Percentiles rank a stretch among this genome's conserved stretches.
These are phyloP conservation scores for Styela plicata DNA, from an alignment of 23 tunicate genomes.

Conservation along the genomic window DNA sequence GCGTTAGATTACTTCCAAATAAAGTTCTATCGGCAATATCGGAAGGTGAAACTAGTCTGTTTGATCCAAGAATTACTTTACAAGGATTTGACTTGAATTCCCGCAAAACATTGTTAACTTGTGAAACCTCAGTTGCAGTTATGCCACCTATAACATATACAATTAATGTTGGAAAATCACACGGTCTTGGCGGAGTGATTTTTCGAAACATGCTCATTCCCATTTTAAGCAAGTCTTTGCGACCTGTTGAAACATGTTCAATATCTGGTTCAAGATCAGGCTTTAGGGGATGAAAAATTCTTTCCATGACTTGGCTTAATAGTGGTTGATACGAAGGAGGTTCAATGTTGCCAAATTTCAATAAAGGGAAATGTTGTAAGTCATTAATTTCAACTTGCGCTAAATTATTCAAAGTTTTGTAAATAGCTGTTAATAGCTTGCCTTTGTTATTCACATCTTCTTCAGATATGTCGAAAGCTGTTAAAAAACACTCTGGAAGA, in stretches of 20 bases:
- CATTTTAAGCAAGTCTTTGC: slow-evolving; percentile 42
- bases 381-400: not conserved
- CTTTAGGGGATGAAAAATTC: slow-evolving; percentile 25
- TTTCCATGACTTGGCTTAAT: slow-evolving; percentile 23
- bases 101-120: slow-evolving; percentile 20
- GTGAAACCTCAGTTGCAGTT: slow-evolving; percentile 28
- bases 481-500: slow-evolving; percentile 4
- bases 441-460: not conserved
- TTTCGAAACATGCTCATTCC: slow-evolving; percentile 67
- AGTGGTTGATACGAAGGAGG: slow-evolving; percentile 43
- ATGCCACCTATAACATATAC: slow-evolving; percentile 58
- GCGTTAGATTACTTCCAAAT: slow-evolving; percentile 38
- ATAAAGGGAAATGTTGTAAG: slow-evolving; percentile 9
- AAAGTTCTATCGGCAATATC: slow-evolving; percentile 38
- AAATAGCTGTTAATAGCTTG: not conserved
- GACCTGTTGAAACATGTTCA: slow-evolving; percentile 43
- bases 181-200: slow-evolving; percentile 47
- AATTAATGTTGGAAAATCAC: slow-evolving; percentile 29
- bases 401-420: slow-evolving; percentile 1
- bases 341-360: slow-evolving; percentile 23
- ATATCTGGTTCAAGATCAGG: slow-evolving; percentile 63
- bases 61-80: slow-evolving; percentile 44
- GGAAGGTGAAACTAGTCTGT: slow-evolving; percentile 32
- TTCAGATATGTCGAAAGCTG: not conserved
- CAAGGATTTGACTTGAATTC: slow-evolving; percentile 13